phyloP scores from a whole-genome alignment of 1,140 invertebrate species.

The Pantala flavescens region DNA sequence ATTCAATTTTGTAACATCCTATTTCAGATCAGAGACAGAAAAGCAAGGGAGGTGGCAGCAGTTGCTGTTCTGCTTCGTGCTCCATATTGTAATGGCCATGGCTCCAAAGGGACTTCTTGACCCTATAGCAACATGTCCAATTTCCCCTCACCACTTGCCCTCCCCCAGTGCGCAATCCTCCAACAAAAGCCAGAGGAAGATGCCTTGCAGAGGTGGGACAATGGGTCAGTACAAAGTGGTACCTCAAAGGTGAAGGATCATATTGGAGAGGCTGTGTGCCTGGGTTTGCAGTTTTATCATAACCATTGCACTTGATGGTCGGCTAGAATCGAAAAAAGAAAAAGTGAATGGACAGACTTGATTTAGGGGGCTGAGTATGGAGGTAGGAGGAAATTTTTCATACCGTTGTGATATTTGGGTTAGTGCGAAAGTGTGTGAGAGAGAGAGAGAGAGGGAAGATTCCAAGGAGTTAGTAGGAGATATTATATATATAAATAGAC shows the following conservation, averaged over 20 bases:
- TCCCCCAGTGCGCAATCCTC: background rate
- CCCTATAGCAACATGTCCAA: background rate
- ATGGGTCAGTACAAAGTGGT: background rate
- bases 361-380: background rate
- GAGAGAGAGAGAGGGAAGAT: background rate
- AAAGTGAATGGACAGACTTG: background rate
- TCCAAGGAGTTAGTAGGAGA: background rate
- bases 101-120: background rate
- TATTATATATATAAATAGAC: background rate
- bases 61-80: constrained; percentile 84
- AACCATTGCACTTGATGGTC: background rate
- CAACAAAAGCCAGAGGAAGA: background rate
- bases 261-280: background rate
- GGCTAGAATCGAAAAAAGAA: background rate
- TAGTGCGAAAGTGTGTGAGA: background rate
- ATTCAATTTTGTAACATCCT: constrained; percentile 18
- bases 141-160: background rate
- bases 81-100: constrained; percentile 67
- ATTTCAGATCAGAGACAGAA: constrained; percentile 87
- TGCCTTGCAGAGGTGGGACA: background rate
- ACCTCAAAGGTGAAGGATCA: background rate
- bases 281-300: background rate
- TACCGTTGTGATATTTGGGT: constrained; percentile 9
- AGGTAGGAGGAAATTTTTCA: constrained; percentile 2
- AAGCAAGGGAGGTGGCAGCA: constrained; percentile 84